Evolutionary conservation across 2,113 vertebrate genomes (phyloP), one percentile per base, ranked within the genome.

Genomic region (Nycticryphes semicollaris): DNA sequence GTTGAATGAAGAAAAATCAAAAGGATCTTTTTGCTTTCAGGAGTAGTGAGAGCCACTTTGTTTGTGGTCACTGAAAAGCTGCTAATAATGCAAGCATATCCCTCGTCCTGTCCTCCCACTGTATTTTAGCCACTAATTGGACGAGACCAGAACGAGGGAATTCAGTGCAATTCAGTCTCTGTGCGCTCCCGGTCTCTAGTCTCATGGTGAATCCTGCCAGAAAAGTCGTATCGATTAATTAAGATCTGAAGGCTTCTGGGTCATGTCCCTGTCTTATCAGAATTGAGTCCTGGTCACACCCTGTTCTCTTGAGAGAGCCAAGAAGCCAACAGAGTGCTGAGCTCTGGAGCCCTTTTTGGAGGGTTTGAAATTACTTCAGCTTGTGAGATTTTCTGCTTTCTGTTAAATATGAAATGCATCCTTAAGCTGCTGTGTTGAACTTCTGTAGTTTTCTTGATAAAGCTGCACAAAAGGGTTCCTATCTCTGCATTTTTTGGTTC

Each of bases 81-180:
- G 66, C 39, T 93, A 51, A 56, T 76, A 76, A 64, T 60, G 66
- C 74, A 86, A 92, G 72, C 16, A 15, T 73, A 48, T 79, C 63
- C 45, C 62, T 87, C 17, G 2, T 24, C 25, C 57, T 93, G 64
- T 84, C 62, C 48, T 90, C 74, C 80, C 72, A 41, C 69, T 78
- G 88, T 91, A 48, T 86, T 89, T 97, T 75, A 91, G 84, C 56
- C 50, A 50, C 85, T 93, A 87, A 90, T 90, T 88, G 79, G 90
- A 94, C 88, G 90, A 96, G 89, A 77, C 48, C 64, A 94, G 81
- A 89, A 84, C 0, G 21, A 91, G 76, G 11, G 68, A 85, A 73
- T 90, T 86, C 8, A 96, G 86, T 59, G 23, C 43, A 57, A 4
- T 70, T 92, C 64, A 33, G 53, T 93, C 72, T 84, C 68, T 45